phyloP scores from a whole-genome alignment of 2,797 vertebrate genomes.

The Chanos chanos region DNA sequence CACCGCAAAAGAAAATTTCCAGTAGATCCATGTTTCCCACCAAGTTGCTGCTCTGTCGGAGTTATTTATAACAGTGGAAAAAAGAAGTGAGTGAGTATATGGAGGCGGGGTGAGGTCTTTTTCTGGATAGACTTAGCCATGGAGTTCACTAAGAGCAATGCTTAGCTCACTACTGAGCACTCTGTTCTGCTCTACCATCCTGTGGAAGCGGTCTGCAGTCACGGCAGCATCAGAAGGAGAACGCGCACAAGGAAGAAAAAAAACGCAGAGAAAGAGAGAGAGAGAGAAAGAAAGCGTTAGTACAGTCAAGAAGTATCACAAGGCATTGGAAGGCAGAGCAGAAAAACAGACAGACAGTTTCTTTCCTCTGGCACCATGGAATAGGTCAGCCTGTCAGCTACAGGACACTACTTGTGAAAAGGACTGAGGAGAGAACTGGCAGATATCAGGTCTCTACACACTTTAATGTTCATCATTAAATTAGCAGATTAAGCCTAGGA shows the following conservation, averaged over 20 bases:
- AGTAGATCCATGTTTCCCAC: too few relatives aligned
- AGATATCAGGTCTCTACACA: too few relatives aligned
- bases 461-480: too few relatives aligned
- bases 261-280: conserved; percentile 21
- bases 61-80: too few relatives aligned
- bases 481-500: too few relatives aligned
- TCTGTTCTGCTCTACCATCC: conserved; percentile 63
- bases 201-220: conserved; percentile 57
- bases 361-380: too few relatives aligned
- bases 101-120: neutral
- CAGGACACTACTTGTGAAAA: too few relatives aligned
- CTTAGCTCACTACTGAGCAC: conserved; percentile 65
- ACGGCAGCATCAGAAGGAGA: conserved; percentile 35
- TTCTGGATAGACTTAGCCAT: conserved; percentile 55
- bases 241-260: conserved; percentile 1
- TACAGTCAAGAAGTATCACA: conserved; percentile 42
- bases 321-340: conserved; percentile 4
- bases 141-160: conserved; percentile 66
- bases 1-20: too few relatives aligned
- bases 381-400: too few relatives aligned
- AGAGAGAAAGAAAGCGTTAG: conserved; percentile 48
- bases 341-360: neutral
- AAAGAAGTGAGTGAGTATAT: neutral
- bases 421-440: too few relatives aligned
- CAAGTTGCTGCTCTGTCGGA: too few relatives aligned